Conservation (phyloP, 2,113 vertebrate species). For the Aptenodytes forsteri region DNA sequence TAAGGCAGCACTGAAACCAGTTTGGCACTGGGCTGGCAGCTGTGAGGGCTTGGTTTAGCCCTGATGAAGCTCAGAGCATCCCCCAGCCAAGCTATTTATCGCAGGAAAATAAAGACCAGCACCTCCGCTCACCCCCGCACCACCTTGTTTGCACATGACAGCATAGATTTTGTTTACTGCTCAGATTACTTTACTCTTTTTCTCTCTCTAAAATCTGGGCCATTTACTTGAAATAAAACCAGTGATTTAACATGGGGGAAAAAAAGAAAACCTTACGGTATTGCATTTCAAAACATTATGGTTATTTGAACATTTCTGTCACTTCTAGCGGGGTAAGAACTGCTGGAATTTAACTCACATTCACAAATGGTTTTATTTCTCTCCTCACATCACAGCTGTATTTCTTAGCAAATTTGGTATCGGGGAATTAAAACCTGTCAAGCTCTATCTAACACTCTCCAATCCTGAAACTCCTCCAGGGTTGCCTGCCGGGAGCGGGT, state of each 20-base stretch:
- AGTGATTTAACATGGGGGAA: neutral
- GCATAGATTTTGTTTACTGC: neutral
- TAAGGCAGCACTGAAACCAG: neutral
- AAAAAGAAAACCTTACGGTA: neutral
- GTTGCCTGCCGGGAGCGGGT: fast-evolving
- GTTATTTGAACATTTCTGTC: slow-evolving; percentile 39
- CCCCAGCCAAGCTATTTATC: neutral
- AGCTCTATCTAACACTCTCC: neutral
- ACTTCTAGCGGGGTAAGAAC: slow-evolving; percentile 5
- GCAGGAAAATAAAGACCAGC: neutral
- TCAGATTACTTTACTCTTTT: neutral
- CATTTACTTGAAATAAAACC: neutral
- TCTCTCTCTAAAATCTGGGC: neutral
- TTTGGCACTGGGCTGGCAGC: neutral
- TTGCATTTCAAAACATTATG: slow-evolving; percentile 45
- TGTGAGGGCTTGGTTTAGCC: neutral
- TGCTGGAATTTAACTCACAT: slow-evolving; percentile 5
- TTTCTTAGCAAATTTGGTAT: neutral
- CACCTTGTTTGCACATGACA: fast-evolving
- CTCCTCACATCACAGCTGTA: neutral
- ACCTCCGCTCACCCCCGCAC: fast-evolving
- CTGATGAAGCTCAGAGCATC: neutral
- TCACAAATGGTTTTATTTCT: neutral
- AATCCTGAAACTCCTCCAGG: neutral
- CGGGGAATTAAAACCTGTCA: neutral